Conservation (phyloP, 2,888 invertebrate species). For the Drosophila anceps region DNA sequence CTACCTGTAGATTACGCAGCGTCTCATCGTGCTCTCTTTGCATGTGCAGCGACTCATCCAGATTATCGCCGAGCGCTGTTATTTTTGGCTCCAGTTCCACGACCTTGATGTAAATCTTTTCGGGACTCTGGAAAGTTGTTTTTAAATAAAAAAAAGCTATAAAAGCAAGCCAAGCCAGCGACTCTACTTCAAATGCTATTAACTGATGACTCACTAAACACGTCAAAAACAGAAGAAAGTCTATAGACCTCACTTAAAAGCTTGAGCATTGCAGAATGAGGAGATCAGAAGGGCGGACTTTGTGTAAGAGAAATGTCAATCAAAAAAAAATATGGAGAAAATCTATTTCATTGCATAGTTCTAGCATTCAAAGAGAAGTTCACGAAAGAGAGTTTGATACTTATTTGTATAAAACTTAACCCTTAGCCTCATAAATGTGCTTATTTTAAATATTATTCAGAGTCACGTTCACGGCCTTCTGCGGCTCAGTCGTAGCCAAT, state of each 20-base stretch:
- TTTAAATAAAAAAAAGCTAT: neutral
- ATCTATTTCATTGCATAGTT: neutral
- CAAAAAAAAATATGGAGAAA: neutral
- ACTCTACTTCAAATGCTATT: neutral
- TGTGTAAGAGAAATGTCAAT: neutral
- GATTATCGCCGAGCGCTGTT: constrained; percentile 91
- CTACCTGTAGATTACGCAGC: constrained; percentile 92
- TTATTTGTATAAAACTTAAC: constrained; percentile 3
- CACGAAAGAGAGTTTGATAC: neutral
- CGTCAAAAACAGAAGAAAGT: neutral
- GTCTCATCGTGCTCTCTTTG: constrained; percentile 93
- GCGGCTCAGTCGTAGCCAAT: constrained; percentile 10
- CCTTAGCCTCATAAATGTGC: constrained; percentile 27
- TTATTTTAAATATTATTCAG: constrained; percentile 21
- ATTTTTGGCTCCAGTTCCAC: constrained; percentile 94
- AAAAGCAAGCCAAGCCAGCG: constrained; percentile 3
- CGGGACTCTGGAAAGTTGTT: constrained; percentile 89
- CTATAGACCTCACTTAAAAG: neutral
- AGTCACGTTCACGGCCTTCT: constrained; percentile 53
- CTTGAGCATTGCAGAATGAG: neutral
- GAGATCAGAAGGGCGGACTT: neutral
- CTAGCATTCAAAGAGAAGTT: neutral
- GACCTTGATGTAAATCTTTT: constrained; percentile 93
- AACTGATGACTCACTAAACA: too few species aligned
- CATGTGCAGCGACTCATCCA: constrained; percentile 91